Conservation (phyloP, 1,140 invertebrate genomes). For the Saxidomus purpurata region DNA sequence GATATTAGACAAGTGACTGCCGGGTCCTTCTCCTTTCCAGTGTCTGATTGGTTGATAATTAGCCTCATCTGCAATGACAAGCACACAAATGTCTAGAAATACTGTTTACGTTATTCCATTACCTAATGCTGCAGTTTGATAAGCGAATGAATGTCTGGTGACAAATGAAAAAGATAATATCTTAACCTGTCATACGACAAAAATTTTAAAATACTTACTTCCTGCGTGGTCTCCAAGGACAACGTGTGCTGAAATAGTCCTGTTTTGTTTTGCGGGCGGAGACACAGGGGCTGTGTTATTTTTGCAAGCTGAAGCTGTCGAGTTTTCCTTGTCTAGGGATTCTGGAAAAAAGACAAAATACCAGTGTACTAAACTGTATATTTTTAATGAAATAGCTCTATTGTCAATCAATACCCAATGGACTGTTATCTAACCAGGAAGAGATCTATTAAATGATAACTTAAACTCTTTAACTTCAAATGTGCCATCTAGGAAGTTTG, state of each 20-base stretch:
- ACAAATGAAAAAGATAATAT: no score
- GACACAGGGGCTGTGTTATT: neutral
- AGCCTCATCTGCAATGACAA: neutral
- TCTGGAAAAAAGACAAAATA: neutral
- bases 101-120: no score
- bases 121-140: no score
- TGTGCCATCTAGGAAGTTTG: no score
- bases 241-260: constrained; percentile 6
- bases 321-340: neutral
- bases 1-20: constrained; percentile 45
- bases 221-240: neutral
- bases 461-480: no score
- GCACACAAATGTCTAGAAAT: no score
- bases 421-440: no score
- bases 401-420: no score
- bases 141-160: no score
- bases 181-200: no score
- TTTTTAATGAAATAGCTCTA: no score
- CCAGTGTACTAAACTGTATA: neutral
- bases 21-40: neutral
- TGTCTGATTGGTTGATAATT: constrained; percentile 45
- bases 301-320: neutral
- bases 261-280: neutral
- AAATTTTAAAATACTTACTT: neutral
- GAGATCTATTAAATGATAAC: no score